Base-by-base conservation (phyloP, 1,140 invertebrate genomes). In the Leucophenga varia region DNA sequence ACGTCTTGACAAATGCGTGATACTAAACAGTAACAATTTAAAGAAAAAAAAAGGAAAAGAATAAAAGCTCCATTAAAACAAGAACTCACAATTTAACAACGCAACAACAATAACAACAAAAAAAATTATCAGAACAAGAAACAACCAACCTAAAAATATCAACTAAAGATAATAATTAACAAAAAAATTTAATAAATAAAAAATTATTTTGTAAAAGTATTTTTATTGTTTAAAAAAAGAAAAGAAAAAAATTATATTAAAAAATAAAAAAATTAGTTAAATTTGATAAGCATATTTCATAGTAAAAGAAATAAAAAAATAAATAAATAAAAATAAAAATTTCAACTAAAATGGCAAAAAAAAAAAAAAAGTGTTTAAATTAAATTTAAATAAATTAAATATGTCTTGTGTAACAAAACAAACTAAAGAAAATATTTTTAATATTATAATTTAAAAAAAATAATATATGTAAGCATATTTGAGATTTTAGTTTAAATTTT, bases 1-100 rank as follows among this genome's bases (percentile, higher is more conserved):
- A 55, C 54, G 48, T 69, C 42, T 37, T 74, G 35, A 57, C 67
- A 54, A 72, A 74, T 32, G 71, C 71, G 71, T 74, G 71, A 74
- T 74, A 74, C 45, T 64, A 60, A 43, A 37, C 37, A 14, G 10
- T 10, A 8, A 32, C 18, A 31, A 19, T 37, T 45, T 8, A 12
- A 10, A 22, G 17, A 34, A 44, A 39, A 16, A 12, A 4, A 39
- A 39, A 16, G 18, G 9, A 19, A 39, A 16, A 39, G 7, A 17
- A 12, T 12, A 19, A 39, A 9, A 39, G 7, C 34, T 6, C 12
- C 7, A 36, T 36, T 21, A 41, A 2, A 41, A 22, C 20, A 12
- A n/a, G 22, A 22, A 41, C 20, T 5, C 7, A 3, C 2, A 41
- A 41, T 21, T 12, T 41, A 41, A 13, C 25, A 28, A 20, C 7